These are phyloP conservation scores for Delia radicum DNA, from an alignment of 1,140 invertebrate genomes.

Conservation along the genomic window DNA sequence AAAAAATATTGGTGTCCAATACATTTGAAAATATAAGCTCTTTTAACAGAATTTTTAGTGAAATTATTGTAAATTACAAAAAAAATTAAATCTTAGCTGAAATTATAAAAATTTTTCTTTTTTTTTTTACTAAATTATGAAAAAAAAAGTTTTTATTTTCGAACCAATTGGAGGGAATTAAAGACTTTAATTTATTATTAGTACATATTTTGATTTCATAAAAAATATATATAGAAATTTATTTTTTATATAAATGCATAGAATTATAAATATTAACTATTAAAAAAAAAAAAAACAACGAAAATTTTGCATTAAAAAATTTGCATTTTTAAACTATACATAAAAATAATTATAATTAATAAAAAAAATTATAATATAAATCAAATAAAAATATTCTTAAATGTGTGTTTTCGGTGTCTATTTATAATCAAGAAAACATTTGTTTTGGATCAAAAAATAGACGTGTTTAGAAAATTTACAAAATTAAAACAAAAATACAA, in stretches of 20 bases:
- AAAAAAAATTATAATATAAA: slow-evolving; percentile 17
- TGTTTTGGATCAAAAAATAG: neutral
- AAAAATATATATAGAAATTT: slow-evolving; percentile 9
- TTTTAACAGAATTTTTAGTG: neutral
- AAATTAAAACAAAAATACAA: slow-evolving; percentile 10
- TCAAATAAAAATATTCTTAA: slow-evolving; percentile 21
- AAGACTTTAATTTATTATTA: slow-evolving; percentile 34
- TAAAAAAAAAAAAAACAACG: slow-evolving; percentile 42
- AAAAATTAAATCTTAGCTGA: slow-evolving; percentile 7
- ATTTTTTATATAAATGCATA: slow-evolving; percentile 19
- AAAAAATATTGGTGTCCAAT: slow-evolving; percentile 26
- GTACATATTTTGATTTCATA: neutral
- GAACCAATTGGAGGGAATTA: slow-evolving; percentile 26
- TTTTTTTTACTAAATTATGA: slow-evolving; percentile 17
- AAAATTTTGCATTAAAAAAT: slow-evolving; percentile 51
- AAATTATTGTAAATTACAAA: slow-evolving; percentile 7
- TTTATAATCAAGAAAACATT: neutral
- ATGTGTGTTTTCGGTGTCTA: slow-evolving; percentile 25
- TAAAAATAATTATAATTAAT: slow-evolving; percentile 16
- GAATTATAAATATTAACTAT: slow-evolving; percentile 8
- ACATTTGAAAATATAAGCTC: neutral
- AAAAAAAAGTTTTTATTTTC: slow-evolving; percentile 1
- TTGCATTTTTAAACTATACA: slow-evolving; percentile 45
- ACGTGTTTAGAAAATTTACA: slow-evolving; percentile 25
- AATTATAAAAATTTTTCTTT: slow-evolving; percentile 23